Evolutionary conservation across 2,113 vertebrate species (phyloP), one percentile per base, ranked within the genome.

Genomic region (Varanus salvator): DNA sequence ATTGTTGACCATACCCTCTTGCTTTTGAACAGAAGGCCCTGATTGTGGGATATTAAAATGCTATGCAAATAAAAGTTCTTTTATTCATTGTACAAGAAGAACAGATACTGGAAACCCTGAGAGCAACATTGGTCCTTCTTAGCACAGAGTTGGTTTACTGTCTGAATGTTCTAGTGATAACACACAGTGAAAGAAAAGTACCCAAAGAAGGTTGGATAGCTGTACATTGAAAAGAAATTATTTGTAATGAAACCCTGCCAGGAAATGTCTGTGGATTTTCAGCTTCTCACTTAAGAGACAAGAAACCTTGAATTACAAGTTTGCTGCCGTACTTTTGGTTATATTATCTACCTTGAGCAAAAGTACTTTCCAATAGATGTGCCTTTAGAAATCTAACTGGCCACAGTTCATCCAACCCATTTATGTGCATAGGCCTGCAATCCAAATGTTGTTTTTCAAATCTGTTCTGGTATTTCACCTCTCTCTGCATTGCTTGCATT

Each of bases 11-110:
- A 89, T 68, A 48, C 4, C 81, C 68, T 76, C 34, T n/a, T 77
- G 29, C 66, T 84, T 82, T 77, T 50, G 48, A 1, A 81, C 6
- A 44, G 88, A 69, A 9, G 17, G 7, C 48, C 8, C 91, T 91
- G 77, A 77, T 31, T 57, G 23, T 84, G 52, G n/a, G 19, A 27
- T 44, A 54, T 93, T 93, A 31, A 90, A 85, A 90, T 25, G 68
- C 71, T 60, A 75, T 38, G 8, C 4, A 87, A 87, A 31, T 92
- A 85, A 77, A 91, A 85, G 19, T 57, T 21, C 44, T 75, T 82
- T 12, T 88, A 1, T 81, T 14, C 9, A 74, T 84, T 76, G 91
- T 88, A 60, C 80, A 66, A 92, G 29, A 23, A 68, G 85, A 64
- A n/a, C 66, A 64, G 12, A 68, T 84, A 66, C 38, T 69, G 27